phyloP scores from a whole-genome alignment of 2,797 vertebrate species.

The Vespertilio murinus region DNA sequence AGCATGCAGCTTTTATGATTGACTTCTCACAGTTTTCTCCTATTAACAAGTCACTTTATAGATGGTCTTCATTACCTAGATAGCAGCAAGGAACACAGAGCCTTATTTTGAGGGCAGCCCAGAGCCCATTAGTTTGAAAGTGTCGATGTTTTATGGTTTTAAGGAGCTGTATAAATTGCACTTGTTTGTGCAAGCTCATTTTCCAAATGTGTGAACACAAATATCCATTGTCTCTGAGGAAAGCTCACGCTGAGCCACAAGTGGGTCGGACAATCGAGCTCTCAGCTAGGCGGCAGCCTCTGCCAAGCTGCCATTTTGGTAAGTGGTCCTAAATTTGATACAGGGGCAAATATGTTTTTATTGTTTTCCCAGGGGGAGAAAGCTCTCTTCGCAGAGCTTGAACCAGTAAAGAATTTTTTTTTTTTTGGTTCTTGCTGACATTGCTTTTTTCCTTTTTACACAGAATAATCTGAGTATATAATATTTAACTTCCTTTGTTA shows the following conservation, averaged over 20 bases:
- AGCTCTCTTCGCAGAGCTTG: constrained; percentile 30
- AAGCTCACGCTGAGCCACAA: constrained; percentile 25
- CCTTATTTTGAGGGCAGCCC: constrained; percentile 17
- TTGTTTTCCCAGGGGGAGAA: constrained; percentile 46
- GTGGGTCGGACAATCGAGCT: not conserved
- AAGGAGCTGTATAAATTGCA: constrained; percentile 44
- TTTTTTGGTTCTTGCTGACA: not conserved
- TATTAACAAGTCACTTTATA: constrained; percentile 13
- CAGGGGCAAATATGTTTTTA: constrained; percentile 57
- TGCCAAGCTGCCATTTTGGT: constrained; percentile 51
- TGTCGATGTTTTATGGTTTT: constrained; percentile 20
- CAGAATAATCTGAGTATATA: constrained; percentile 31
- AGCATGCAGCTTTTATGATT: not conserved
- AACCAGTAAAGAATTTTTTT: not conserved
- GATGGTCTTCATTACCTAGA: not conserved
- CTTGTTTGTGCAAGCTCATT: constrained; percentile 40
- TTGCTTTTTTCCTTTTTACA: not conserved
- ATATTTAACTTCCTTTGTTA: constrained; percentile 50
- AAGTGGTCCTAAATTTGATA: constrained; percentile 66
- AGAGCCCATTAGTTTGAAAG: constrained; percentile 13
- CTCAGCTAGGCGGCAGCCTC: not conserved
- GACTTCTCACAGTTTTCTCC: not conserved
- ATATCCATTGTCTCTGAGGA: constrained; percentile 28
- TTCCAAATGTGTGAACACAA: constrained; percentile 62
- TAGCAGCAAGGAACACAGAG: not conserved